Conservation (phyloP, 2,113 vertebrate species). For the Bos javanicus region DNA sequence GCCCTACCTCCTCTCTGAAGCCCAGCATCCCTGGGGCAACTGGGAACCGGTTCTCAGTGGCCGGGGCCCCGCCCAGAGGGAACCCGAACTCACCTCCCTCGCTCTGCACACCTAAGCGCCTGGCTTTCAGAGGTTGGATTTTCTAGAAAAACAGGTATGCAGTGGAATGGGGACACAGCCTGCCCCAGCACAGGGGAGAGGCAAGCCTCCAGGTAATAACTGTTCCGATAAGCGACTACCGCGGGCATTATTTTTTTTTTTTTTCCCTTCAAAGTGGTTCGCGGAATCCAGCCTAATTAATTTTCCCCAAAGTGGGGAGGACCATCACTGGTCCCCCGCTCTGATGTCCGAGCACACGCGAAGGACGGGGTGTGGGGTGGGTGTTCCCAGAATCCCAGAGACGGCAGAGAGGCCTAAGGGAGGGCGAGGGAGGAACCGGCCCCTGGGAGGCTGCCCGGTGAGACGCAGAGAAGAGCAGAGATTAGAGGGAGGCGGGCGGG, state of each 20-base stretch:
- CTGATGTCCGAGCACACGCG: not conserved
- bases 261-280: slow-evolving; percentile 42
- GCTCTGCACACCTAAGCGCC: rapidly evolving
- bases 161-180: not conserved
- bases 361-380: not conserved
- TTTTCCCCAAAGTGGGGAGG: not conserved
- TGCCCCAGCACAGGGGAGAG: not conserved
- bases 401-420: not conserved
- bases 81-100: not conserved
- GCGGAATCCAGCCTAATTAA: not conserved
- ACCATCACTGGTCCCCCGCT: not conserved
- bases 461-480: not conserved
- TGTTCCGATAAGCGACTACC: not conserved
- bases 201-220: not conserved
- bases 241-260: not conserved
- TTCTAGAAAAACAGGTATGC: slow-evolving; percentile 14
- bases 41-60: not conserved
- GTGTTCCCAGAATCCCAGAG: slow-evolving; percentile 36
- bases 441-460: not conserved
- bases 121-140: not conserved
- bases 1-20: not conserved
- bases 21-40: not conserved
- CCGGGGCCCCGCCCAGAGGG: not conserved
- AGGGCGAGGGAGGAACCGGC: not conserved
- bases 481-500: not conserved